Evolutionary conservation across 2,888 invertebrate species (phyloP).

Genomic region (Physocephala rufipes): DNA sequence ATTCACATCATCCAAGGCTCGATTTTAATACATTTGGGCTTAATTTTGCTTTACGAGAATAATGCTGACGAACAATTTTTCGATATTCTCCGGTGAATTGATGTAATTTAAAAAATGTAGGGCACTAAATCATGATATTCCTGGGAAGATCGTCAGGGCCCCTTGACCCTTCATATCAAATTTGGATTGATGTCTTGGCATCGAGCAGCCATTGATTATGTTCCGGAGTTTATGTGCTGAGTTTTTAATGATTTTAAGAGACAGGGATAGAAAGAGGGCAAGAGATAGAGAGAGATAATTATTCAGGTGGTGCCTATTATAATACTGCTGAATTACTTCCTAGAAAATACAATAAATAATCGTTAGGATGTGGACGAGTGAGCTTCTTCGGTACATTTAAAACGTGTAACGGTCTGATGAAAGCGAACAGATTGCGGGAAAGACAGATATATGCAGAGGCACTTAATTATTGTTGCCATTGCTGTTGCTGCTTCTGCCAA

Average conservation of each 20-base stretch:
- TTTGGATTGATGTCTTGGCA: slow-evolving; percentile 3
- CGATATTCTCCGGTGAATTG: slow-evolving; percentile 63
- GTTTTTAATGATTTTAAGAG: not conserved
- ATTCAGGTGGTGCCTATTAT: too few species aligned
- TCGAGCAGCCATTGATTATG: not conserved
- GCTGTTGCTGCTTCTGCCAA: too few species aligned
- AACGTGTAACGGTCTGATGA: too few species aligned
- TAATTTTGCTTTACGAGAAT: slow-evolving; percentile 52
- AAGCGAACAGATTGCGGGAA: too few species aligned
- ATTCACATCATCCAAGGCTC: slow-evolving; percentile 39
- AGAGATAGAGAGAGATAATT: too few species aligned
- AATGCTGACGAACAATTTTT: slow-evolving; percentile 65
- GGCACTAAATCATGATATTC: slow-evolving; percentile 57
- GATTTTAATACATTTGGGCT: slow-evolving; percentile 47
- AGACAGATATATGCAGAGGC: too few species aligned
- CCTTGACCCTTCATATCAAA: slow-evolving; percentile 36
- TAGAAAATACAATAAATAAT: too few species aligned
- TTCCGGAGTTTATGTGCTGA: not conserved
- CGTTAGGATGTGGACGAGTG: too few species aligned
- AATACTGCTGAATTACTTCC: too few species aligned
- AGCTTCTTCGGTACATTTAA: too few species aligned
- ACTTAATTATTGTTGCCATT: too few species aligned
- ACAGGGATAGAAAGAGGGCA: too few species aligned
- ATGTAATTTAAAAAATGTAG: slow-evolving; percentile 64
- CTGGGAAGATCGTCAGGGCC: not conserved